Evolutionary conservation across 2,113 vertebrate genomes (phyloP).

Genomic region (Channa argus): DNA sequence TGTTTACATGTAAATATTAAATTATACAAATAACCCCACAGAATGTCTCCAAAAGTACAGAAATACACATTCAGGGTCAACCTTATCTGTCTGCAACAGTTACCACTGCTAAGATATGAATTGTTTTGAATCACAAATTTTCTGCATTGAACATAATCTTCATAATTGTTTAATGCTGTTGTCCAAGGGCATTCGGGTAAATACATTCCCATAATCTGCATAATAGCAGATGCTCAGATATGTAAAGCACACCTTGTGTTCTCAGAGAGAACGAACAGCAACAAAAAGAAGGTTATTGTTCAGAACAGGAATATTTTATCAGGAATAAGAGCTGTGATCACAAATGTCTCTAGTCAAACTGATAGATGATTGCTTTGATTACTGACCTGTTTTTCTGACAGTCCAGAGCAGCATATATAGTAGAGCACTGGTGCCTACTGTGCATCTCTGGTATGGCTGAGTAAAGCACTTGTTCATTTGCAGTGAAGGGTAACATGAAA

Average conservation of each 20-base stretch:
- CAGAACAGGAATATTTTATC: conserved; percentile 46
- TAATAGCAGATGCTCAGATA: conserved; percentile 84
- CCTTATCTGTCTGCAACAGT: conserved; percentile 84
- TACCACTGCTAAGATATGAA: conserved; percentile 70
- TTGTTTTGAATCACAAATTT: conserved; percentile 86
- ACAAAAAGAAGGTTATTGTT: conserved; percentile 57
- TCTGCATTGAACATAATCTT: conserved; percentile 77
- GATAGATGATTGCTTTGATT: conserved; percentile 75
- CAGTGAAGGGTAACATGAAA: conserved; percentile 87
- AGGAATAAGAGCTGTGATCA: conserved; percentile 47
- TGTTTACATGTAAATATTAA: conserved; percentile 84
- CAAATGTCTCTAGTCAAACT: conserved; percentile 64
- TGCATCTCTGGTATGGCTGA: conserved; percentile 79
- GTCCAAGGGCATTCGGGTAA: conserved; percentile 85
- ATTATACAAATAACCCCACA: conserved; percentile 79
- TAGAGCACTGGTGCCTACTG: conserved; percentile 66
- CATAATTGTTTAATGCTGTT: conserved; percentile 85
- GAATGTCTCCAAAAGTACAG: conserved; percentile 76
- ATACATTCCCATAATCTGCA: conserved; percentile 78
- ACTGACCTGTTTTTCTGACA: conserved; percentile 57
- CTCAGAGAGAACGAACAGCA: conserved; percentile 19
- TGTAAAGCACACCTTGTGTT: conserved; percentile 79
- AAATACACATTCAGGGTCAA: conserved; percentile 84
- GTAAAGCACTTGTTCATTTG: conserved; percentile 83
- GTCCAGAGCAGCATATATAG: conserved; percentile 47